A percentile compares a stretch with the other conserved stretches of the same genome.
These are phyloP conservation scores for Leptarthrus brevirostris DNA, from an alignment of 2,888 invertebrate genomes.

Conservation along the genomic window DNA sequence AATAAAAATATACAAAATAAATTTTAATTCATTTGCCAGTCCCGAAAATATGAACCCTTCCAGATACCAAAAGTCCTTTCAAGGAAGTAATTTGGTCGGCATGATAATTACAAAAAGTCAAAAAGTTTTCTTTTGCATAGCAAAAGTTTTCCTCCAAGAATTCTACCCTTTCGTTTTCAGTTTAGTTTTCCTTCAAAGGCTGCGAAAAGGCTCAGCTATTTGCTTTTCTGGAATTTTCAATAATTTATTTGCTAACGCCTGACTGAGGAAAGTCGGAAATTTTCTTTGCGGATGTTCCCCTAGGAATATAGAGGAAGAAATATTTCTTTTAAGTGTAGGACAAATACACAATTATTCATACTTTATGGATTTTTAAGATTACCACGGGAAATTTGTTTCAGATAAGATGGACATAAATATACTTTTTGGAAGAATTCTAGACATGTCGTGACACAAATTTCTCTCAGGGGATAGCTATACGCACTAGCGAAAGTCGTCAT, in stretches of 20 bases:
- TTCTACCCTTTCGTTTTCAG: conserved; percentile 3
- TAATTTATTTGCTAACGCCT: background rate
- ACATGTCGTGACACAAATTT: background rate
- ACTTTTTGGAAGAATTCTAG: background rate
- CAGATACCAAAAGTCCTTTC: no score
- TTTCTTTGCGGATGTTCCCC: no score
- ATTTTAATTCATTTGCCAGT: no score
- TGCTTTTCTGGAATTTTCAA: background rate
- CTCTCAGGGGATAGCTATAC: background rate
- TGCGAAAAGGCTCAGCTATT: background rate
- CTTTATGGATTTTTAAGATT: conserved; percentile 26
- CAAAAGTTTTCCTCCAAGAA: background rate
- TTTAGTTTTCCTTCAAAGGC: background rate
- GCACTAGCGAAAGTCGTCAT: background rate
- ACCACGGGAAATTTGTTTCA: background rate
- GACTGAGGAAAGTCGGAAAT: no score
- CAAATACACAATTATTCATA: conserved; percentile 21
- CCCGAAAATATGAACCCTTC: no score
- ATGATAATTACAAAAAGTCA: background rate
- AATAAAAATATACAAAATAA: no score
- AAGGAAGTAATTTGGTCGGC: no score
- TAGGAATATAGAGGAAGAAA: no score
- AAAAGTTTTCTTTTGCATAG: background rate
- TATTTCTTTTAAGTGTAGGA: no score
- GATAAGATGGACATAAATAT: background rate